phyloP scores from a whole-genome alignment of 2,797 vertebrate species.

The Tenualosa thibaudeaui region DNA sequence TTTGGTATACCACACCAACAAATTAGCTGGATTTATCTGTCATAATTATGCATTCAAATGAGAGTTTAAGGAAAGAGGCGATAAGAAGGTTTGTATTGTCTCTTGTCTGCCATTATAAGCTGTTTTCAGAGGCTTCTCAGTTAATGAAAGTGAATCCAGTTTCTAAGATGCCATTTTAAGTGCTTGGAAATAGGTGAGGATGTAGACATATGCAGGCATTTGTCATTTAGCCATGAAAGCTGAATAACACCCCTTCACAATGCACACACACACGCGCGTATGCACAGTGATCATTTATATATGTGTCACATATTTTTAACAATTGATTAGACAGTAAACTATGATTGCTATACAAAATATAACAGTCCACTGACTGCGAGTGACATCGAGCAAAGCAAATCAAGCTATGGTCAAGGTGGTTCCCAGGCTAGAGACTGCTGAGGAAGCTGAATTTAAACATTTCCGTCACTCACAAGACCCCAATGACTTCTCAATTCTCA shows the following conservation, averaged over 20 bases:
- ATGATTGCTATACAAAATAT: background rate
- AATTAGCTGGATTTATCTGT: conserved; percentile 24
- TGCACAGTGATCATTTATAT: background rate
- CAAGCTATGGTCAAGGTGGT: background rate
- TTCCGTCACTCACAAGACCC: conserved; percentile 47
- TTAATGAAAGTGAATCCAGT: background rate
- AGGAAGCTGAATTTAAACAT: conserved; percentile 76
- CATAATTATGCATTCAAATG: conserved; percentile 25
- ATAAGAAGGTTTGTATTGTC: conserved; percentile 20
- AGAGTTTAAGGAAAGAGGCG: background rate
- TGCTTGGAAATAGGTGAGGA: background rate
- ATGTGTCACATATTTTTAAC: no score
- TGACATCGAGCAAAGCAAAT: background rate
- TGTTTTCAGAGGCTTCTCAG: conserved; percentile 6
- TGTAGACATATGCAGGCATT: background rate
- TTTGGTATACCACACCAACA: conserved; percentile 20
- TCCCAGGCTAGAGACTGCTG: conserved; percentile 67
- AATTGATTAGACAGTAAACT: background rate
- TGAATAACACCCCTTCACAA: background rate
- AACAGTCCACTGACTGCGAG: background rate
- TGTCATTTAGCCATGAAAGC: background rate
- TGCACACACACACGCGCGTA: background rate
- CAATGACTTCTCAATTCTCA: conserved; percentile 9
- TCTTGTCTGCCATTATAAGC: background rate
- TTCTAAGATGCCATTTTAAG: background rate